Evolutionary conservation across 2,888 invertebrate genomes (phyloP), one percentile per base, ranked within the genome.

Genomic region (Drosophila histrio): DNA sequence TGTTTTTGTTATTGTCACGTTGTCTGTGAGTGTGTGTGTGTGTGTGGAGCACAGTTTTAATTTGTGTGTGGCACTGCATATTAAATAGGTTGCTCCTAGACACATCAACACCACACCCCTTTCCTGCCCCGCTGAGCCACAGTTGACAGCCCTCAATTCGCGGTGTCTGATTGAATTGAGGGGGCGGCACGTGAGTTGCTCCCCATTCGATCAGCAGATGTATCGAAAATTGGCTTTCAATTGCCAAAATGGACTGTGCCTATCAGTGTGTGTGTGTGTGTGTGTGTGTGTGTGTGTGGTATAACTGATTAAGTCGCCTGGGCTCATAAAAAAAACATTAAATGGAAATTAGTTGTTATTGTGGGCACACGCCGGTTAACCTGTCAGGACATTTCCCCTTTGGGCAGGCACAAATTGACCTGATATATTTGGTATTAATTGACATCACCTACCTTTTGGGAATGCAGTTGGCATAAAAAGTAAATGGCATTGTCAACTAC

Each of bases 21-120:
- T 57, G 38, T 44, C 38, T 61, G 56, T 50, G 49, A 67, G 82
- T 52, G 85, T 54, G 63, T 53, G 65, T 56, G 39, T 50, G 22
- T 43, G 24, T 60, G 56, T 57, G 52, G 36, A 56, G 52, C 36
- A 65, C 62, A 66, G 72, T 81, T 81, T 87, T 87, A 81, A 85
- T 85, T 87, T 72, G 87, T 56, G 87, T 61, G 65, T 57, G 74
- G 69, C 57, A 58, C 84, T 80, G 87, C 81, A 86, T 80, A 86
- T 69, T 87, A 84, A 79, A 81, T 69, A 59, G 58, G 22, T 9
- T 22, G 22, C 50, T 22, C 13, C 19, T 13, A 69, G 46, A 66
- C 54, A 63, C 47, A 65, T 52, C 72, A 53, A 60, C 64, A 41
- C 11, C 36, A 46, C 21, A 26, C 19, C 28, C 24, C 2, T 28